Evolutionary conservation across 2,888 invertebrate species (phyloP), one percentile per base, ranked within the genome.

Genomic region (Netelia fuscicornis): DNA sequence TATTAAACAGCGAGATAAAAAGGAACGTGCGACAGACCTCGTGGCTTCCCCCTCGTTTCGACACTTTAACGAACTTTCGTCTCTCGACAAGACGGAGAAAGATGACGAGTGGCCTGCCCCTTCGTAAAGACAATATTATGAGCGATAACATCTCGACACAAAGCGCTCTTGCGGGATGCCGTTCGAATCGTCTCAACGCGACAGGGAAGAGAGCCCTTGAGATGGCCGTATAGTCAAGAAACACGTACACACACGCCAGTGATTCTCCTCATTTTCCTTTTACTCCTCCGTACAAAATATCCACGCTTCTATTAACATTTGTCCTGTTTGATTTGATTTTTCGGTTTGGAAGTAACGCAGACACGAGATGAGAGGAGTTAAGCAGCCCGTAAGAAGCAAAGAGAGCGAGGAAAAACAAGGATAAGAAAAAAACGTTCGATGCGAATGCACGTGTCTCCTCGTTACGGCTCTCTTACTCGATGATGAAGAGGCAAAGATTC

Each of bases 401-500:
- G 23, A 17, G 56, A 71, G 42, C 11, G 54, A 11, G 37, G 25
- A 17, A 70, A 74, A 17, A 25, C 5, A 37, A 65, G 42, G 2
- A 25, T 2, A 25, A 25, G 17, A 37, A 65, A 65, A 64, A 70
- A 56, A 44, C 52, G 77, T 44, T 17, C 44, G 44, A 67, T 67
- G 56, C 25, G 23, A 56, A 52, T 9, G 58, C 48, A 56, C 42
- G 64, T 58, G 74, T 72, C 60, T 52, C 68, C 80, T 76, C 81
- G 84, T 81, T 84, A 77, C 77, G 84, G 81, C 54, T 77, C 68
- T 81, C 72, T 81, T 62, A 42, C 67, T 25, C 65, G 78, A 42
- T 82, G 85, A 85, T 79, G 81, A 85, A 85, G 85, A 76, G 81
- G 75, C 85, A 44, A 79, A 74, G 75, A 82, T 85, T 75, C 85